phyloP scores from a whole-genome alignment of 2,888 invertebrate genomes.

The Andrena dorsata region DNA sequence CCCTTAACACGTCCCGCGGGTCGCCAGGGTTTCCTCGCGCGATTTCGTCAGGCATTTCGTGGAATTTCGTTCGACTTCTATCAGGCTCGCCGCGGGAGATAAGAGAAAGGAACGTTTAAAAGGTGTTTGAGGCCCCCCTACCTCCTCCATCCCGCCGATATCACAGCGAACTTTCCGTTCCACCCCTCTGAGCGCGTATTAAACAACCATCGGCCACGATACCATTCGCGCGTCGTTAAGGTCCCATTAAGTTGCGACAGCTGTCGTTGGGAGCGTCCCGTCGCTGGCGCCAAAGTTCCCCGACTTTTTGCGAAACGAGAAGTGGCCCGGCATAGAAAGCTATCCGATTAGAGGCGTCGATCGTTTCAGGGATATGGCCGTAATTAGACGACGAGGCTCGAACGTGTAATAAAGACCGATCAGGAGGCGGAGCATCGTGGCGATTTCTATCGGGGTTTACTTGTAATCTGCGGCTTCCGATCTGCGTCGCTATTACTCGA shows the following conservation, averaged over 20 bases:
- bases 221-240: conserved; percentile 41
- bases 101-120: conserved; percentile 18
- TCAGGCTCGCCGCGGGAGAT: conserved; percentile 20
- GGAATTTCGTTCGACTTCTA: too few species aligned
- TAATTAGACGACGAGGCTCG: conserved; percentile 33
- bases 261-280: conserved; percentile 10
- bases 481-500: conserved; percentile 9
- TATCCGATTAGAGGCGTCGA: background rate
- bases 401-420: conserved; percentile 3
- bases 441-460: background rate
- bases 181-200: conserved; percentile 25
- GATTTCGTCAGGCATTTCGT: background rate
- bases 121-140: background rate
- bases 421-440: conserved; percentile 24
- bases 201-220: conserved; percentile 39
- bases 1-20: conserved; percentile 8
- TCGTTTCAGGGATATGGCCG: conserved; percentile 13
- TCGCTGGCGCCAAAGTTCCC: conserved; percentile 44
- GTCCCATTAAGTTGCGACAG: conserved; percentile 44
- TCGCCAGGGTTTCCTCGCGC: background rate
- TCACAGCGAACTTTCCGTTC: conserved; percentile 20
- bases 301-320: conserved; percentile 33
- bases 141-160: conserved; percentile 8
- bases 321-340: conserved; percentile 17
- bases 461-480: conserved; percentile 31